phyloP scores from a whole-genome alignment of 2,113 vertebrate genomes.

The Gallinago media region DNA sequence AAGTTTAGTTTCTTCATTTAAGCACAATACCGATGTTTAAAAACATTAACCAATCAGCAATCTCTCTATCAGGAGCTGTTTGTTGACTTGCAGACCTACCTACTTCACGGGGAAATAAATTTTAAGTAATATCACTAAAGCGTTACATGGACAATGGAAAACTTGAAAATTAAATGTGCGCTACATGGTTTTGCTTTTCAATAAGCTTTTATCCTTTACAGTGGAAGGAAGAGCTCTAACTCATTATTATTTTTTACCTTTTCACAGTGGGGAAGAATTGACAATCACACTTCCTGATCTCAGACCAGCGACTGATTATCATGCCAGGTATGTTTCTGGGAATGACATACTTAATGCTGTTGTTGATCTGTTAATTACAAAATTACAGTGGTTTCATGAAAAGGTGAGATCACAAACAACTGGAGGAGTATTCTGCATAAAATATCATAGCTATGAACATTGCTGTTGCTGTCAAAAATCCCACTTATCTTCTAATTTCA shows the following conservation, averaged over 20 bases:
- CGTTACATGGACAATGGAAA: constrained; percentile 41
- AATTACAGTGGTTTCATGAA: background rate
- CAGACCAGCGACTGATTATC: constrained; percentile 79
- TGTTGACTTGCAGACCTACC: constrained; percentile 63
- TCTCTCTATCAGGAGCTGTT: constrained; percentile 54
- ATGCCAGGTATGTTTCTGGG: constrained; percentile 76
- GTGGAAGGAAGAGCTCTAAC: background rate
- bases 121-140: constrained; percentile 46
- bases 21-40: constrained; percentile 56
- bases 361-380: background rate
- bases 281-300: constrained; percentile 79
- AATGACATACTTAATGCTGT: background rate
- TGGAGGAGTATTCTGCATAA: background rate
- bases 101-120: constrained; percentile 50
- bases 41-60: constrained; percentile 15
- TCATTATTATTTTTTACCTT: background rate
- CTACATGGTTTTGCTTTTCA: constrained; percentile 53
- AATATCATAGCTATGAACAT: background rate
- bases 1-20: constrained; percentile 75
- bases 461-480: background rate
- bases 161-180: constrained; percentile 35
- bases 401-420: background rate
- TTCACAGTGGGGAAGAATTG: constrained; percentile 76
- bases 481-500: background rate
- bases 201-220: constrained; percentile 8